Conservation (phyloP, 2,113 vertebrate genomes). For the Zosterops japonicus region DNA sequence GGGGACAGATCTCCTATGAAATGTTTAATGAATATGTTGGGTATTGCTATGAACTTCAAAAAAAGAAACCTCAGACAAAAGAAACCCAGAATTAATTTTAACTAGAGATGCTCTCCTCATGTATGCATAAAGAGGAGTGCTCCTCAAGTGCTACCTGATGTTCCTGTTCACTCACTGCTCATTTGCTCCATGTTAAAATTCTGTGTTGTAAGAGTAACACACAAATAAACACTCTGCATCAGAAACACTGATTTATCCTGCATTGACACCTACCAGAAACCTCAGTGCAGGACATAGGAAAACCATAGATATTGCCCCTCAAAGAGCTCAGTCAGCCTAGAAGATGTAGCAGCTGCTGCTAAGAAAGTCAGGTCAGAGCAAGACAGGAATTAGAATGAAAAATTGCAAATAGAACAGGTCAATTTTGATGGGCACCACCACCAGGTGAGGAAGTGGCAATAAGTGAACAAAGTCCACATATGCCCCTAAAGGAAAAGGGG, state of each 20-base stretch:
- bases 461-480: fast-evolving
- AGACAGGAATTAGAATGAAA: neutral
- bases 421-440: neutral
- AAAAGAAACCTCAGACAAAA: neutral
- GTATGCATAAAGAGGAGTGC: neutral
- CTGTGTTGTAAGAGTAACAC: neutral
- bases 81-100: neutral
- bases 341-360: neutral
- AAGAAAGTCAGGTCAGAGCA: neutral
- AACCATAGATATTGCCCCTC: neutral
- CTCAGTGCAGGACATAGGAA: neutral
- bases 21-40: neutral
- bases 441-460: neutral
- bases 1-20: neutral
- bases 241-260: neutral
- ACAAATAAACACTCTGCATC: neutral
- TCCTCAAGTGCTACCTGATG: neutral
- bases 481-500: neutral
- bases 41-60: neutral
- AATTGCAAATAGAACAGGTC: neutral
- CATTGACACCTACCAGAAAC: neutral
- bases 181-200: neutral
- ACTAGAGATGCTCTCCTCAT: neutral
- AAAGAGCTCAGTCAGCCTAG: neutral
- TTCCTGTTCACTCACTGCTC: neutral